phyloP scores from a whole-genome alignment of 1,140 invertebrate genomes.

The Tetragonula clypearis region DNA sequence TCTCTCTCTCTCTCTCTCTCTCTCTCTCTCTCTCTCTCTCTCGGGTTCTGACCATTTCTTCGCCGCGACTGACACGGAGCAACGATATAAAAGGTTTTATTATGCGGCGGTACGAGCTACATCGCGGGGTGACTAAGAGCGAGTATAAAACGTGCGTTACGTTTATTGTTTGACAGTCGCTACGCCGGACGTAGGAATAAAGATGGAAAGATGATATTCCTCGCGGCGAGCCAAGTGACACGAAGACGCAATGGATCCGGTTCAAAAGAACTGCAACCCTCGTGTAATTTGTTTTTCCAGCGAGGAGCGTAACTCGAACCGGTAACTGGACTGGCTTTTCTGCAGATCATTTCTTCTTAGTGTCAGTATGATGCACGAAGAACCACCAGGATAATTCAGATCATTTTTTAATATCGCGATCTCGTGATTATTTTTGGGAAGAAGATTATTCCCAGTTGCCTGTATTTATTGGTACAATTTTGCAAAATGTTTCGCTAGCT shows the following conservation, averaged over 20 bases:
- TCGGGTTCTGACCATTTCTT: conserved; percentile 13
- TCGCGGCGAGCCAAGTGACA: not conserved
- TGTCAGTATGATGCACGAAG: too few relatives aligned
- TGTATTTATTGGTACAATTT: too few relatives aligned
- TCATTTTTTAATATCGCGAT: too few relatives aligned
- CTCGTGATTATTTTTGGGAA: too few relatives aligned
- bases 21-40: conserved; percentile 6
- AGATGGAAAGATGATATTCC: not conserved
- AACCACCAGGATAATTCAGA: too few relatives aligned
- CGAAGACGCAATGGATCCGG: not conserved
- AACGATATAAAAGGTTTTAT: conserved; percentile 64
- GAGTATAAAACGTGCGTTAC: conserved; percentile 50
- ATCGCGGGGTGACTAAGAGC: conserved; percentile 42
- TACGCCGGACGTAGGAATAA: not conserved
- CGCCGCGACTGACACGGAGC: not conserved
- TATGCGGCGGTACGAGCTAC: conserved; percentile 36
- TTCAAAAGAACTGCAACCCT: not conserved
- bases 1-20: too few relatives aligned
- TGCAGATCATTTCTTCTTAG: too few relatives aligned
- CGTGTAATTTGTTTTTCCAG: too few relatives aligned
- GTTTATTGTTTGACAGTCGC: conserved; percentile 32
- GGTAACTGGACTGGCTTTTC: too few relatives aligned
- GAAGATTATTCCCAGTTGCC: too few relatives aligned
- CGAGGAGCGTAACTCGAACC: too few relatives aligned
- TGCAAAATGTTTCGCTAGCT: too few relatives aligned